phyloP scores from a whole-genome alignment of 1,140 invertebrate species.

The Pogonomyrmex californicus region DNA sequence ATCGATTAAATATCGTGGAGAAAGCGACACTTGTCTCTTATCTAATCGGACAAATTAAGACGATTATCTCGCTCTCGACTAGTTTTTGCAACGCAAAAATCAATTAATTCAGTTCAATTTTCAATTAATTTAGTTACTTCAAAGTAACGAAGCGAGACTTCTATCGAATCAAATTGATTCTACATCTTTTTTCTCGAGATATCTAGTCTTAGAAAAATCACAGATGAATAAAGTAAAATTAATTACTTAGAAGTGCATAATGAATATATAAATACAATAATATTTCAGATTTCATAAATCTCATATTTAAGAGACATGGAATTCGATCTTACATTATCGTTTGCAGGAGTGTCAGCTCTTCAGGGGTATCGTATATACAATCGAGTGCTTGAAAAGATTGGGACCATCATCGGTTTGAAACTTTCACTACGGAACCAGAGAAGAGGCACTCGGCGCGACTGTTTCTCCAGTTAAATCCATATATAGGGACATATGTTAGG shows the following conservation, averaged over 20 bases:
- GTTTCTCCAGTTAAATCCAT: slow-evolving; percentile 60
- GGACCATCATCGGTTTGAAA: slow-evolving; percentile 6
- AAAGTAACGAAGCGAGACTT: not conserved
- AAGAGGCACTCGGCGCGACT: slow-evolving; percentile 48
- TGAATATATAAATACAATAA: not conserved
- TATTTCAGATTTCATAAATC: not conserved
- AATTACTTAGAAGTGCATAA: not conserved
- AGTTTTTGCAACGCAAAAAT: not conserved
- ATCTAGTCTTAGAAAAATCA: not conserved
- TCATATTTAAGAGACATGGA: not conserved
- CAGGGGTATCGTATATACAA: slow-evolving; percentile 7
- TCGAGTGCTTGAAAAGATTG: slow-evolving; percentile 10
- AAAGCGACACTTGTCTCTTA: not conserved
- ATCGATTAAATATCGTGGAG: not conserved
- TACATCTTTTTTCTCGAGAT: not conserved
- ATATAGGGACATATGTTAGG: slow-evolving; percentile 69
- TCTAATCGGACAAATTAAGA: not conserved
- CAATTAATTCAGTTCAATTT: not conserved
- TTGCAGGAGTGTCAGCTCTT: not conserved
- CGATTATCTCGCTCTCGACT: not conserved
- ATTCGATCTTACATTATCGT: slow-evolving; percentile 6
- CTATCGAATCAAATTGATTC: not conserved
- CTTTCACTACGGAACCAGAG: slow-evolving; percentile 54
- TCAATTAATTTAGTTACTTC: not conserved
- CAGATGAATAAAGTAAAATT: not conserved